Evolutionary conservation across 2,888 invertebrate genomes (phyloP).

Genomic region (Drosophila multiciliata): DNA sequence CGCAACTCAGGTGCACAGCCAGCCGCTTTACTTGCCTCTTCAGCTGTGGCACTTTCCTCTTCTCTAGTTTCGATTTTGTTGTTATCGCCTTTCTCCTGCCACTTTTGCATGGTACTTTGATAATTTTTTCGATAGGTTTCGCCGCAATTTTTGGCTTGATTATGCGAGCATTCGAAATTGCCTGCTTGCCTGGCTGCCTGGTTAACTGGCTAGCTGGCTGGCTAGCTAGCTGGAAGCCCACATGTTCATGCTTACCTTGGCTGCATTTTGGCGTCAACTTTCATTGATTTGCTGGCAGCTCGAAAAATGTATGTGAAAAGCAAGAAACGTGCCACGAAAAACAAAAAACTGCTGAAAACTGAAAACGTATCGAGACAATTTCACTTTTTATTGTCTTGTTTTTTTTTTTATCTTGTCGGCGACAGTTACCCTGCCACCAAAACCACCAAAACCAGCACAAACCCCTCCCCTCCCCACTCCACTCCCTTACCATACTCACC

Average conservation of each 20-base stretch:
- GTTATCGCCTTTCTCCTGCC: constrained; percentile 68
- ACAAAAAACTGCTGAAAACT: constrained; percentile 47
- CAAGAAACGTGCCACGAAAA: constrained; percentile 56
- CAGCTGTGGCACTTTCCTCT: constrained; percentile 4
- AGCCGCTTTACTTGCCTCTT: constrained; percentile 15
- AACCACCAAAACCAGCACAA: background rate
- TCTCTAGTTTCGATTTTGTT: constrained; percentile 16
- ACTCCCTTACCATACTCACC: background rate
- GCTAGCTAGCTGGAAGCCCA: constrained; percentile 34
- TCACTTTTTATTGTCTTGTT: constrained; percentile 70
- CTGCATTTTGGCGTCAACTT: constrained; percentile 55
- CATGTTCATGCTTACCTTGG: constrained; percentile 31
- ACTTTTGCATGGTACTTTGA: constrained; percentile 44
- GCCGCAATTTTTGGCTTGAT: constrained; percentile 70
- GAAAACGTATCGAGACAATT: constrained; percentile 70
- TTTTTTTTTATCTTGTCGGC: constrained; percentile 6
- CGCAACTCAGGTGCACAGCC: constrained; percentile 36
- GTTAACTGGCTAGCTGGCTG: constrained; percentile 6
- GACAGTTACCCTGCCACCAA: constrained; percentile 3
- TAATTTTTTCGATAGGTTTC: constrained; percentile 56
- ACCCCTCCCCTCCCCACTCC: too few relatives aligned
- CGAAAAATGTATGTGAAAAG: constrained; percentile 44
- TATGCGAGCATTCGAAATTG: constrained; percentile 70
- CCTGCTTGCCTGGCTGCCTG: background rate
- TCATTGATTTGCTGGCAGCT: constrained; percentile 62